Conservation (phyloP, 1,140 invertebrate species). For the Trinorchestia longiramus region DNA sequence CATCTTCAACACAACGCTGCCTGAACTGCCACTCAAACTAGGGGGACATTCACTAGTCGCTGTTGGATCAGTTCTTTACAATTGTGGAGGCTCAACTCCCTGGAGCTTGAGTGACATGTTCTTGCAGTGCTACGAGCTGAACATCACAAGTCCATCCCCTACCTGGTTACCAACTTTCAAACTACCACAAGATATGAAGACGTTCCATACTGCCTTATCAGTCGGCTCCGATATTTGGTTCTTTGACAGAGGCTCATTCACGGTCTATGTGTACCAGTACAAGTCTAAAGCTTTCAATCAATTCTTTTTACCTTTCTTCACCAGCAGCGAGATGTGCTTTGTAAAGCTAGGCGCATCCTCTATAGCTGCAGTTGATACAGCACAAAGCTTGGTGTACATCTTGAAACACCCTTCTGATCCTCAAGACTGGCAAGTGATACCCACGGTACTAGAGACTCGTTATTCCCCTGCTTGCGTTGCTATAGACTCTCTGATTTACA, state of each 20-base stretch:
- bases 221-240: background rate
- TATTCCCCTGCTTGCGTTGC: background rate
- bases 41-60: background rate
- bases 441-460: background rate
- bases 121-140: background rate
- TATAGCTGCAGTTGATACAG: slow-evolving; percentile 34
- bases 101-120: background rate
- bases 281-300: background rate
- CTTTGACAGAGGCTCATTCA: slow-evolving; percentile 27
- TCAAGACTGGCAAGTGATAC: background rate
- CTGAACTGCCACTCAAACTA: background rate
- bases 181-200: slow-evolving; percentile 35
- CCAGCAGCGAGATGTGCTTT: background rate
- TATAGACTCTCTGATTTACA: background rate
- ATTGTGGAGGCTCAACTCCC: slow-evolving; percentile 37
- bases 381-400: background rate
- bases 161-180: background rate
- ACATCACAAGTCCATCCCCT: background rate
- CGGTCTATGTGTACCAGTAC: background rate
- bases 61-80: background rate
- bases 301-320: slow-evolving; percentile 25
- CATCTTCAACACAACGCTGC: background rate
- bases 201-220: background rate
- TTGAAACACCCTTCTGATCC: slow-evolving; percentile 2
- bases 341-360: background rate